phyloP scores from a whole-genome alignment of 2,888 invertebrate genomes.

The Phortica magna region DNA sequence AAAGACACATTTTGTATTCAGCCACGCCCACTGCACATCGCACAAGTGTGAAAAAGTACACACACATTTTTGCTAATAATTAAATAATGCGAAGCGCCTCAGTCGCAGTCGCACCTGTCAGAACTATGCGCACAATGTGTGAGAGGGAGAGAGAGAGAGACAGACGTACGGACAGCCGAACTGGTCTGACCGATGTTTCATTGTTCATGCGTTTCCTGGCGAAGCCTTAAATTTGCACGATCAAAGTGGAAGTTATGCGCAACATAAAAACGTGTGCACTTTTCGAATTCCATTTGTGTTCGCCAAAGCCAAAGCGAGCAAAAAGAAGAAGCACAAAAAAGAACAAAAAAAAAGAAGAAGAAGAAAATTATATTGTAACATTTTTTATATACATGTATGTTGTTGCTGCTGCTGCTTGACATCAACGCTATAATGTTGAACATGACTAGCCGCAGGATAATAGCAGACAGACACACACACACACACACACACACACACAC shows the following conservation, averaged over 20 bases:
- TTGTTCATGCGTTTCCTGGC: not conserved
- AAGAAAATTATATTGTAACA: not conserved
- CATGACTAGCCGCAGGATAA: not conserved
- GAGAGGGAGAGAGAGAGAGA: too few species aligned
- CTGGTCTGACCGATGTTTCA: not conserved
- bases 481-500: conserved; percentile 52
- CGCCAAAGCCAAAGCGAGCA: not conserved
- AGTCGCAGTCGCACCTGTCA: too few species aligned
- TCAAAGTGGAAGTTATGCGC: not conserved
- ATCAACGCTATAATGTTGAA: not conserved
- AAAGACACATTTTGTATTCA: too few species aligned
- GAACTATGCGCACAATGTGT: too few species aligned
- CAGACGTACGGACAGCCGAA: not conserved
- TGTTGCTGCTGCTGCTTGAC: not conserved
- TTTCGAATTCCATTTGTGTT: not conserved
- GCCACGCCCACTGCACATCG: too few species aligned
- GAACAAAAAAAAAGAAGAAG: not conserved
- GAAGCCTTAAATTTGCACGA: not conserved
- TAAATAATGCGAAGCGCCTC: too few species aligned
- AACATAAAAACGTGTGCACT: not conserved
- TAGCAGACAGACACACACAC: not conserved
- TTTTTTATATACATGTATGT: not conserved
- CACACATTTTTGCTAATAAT: too few species aligned
- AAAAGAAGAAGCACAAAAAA: too few species aligned
- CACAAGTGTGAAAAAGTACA: too few species aligned